These are phyloP conservation scores for Cheiracanthium punctorium DNA, from an alignment of 2,888 invertebrate species.

Conservation along the genomic window DNA sequence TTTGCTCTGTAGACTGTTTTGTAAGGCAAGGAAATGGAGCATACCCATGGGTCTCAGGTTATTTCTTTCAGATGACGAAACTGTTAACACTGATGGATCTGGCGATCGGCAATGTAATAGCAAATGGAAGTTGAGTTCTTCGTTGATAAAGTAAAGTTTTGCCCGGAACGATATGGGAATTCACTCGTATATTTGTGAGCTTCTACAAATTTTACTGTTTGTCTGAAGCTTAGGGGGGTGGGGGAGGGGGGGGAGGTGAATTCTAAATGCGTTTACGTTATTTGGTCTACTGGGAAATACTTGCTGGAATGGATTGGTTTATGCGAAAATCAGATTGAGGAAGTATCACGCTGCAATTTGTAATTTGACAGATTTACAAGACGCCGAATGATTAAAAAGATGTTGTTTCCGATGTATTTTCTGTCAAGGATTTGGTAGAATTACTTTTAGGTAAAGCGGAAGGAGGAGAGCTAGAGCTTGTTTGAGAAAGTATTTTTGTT, in stretches of 20 bases:
- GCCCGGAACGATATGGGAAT: constrained; percentile 10
- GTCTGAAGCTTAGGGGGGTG: neutral
- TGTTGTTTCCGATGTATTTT: neutral
- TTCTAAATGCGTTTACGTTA: constrained; percentile 27
- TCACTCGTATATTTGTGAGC: constrained; percentile 37
- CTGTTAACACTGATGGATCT: constrained; percentile 69
- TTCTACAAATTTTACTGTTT: constrained; percentile 6
- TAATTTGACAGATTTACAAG: constrained; percentile 44
- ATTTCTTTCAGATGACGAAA: constrained; percentile 42
- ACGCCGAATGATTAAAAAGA: neutral
- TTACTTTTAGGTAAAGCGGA: neutral
- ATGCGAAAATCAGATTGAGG: constrained; percentile 17
- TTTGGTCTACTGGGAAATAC: constrained; percentile 42
- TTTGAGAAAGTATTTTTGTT: no score
- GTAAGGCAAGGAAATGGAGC: constrained; percentile 53
- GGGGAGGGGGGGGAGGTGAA: no score
- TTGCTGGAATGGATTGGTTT: neutral
- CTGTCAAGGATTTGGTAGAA: neutral
- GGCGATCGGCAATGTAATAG: constrained; percentile 64
- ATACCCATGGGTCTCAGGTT: constrained; percentile 41
- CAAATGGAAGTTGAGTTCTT: constrained; percentile 61
- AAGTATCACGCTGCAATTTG: constrained; percentile 58
- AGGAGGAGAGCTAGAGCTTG: no score
- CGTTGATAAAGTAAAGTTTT: constrained; percentile 5
- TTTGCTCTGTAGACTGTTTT: constrained; percentile 58